phyloP scores from a whole-genome alignment of 37 sponge, comb jelly and placozoan species.

The Aplysina aerophoba region DNA sequence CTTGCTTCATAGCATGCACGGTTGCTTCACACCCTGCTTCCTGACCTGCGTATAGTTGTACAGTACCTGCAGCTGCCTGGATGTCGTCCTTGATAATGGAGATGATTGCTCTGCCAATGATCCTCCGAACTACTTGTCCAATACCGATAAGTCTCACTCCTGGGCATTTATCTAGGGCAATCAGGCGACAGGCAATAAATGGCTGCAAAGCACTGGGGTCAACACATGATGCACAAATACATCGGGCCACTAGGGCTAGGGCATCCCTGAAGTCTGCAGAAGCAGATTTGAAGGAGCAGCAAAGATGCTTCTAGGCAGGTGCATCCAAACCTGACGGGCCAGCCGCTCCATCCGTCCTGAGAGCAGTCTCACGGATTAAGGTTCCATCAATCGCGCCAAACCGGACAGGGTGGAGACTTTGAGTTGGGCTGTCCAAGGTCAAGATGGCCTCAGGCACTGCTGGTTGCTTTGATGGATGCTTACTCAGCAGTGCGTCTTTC shows the following conservation, averaged over 20 bases:
- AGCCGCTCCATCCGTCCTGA: not conserved
- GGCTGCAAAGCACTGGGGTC: slow-evolving; percentile 2
- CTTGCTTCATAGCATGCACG: slow-evolving; percentile 4
- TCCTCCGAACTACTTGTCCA: slow-evolving; percentile 18
- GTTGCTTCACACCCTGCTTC: not conserved
- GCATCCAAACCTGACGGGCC: slow-evolving; percentile 14
- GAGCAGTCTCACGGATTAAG: not conserved
- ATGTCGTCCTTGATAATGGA: slow-evolving; percentile 11
- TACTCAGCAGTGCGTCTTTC: not conserved
- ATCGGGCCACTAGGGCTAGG: not conserved
- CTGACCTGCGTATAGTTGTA: slow-evolving; percentile 41
- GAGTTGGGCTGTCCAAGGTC: not conserved
- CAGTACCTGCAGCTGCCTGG: slow-evolving; percentile 15
- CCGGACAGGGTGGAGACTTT: not conserved
- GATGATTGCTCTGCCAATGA: slow-evolving; percentile 26
- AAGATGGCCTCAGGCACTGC: not conserved
- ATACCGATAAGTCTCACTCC: slow-evolving; percentile 35
- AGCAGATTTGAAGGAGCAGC: slow-evolving; percentile 14
- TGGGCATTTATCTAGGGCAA: slow-evolving; percentile 27
- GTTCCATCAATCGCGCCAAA: slow-evolving; percentile 7
- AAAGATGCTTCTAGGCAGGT: not conserved
- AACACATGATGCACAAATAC: not conserved
- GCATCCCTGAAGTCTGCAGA: slow-evolving; percentile 25
- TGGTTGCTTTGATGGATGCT: not conserved
- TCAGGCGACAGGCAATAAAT: slow-evolving; percentile 20